Evolutionary conservation across 2,113 vertebrate species (phyloP), one percentile per base, ranked within the genome.

Genomic region (Mormoops blainvillei): DNA sequence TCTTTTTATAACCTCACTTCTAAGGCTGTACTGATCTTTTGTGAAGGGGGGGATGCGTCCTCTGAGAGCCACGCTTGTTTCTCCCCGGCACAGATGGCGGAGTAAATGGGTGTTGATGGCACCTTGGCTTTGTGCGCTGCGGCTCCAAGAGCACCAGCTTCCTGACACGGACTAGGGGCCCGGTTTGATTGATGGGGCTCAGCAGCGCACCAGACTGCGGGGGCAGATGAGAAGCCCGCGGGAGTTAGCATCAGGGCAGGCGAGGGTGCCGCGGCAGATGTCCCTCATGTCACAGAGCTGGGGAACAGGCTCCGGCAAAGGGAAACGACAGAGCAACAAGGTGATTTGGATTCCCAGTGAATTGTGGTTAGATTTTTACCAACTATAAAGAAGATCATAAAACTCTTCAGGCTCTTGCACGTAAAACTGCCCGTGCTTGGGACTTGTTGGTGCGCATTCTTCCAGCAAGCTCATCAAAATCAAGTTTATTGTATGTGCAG

Each of bases 231-330:
- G 85, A 80, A 48, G 22, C 95, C 95, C 82, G 4, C 3, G 78
- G 95, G 95, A 94, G 82, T 63, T 61, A 33, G 90, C 54, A 15
- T 43, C 95, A 81, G 88, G 12, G 82, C 63, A 73, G 45, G 65
- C 36, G 10, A 80, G 93, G 61, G 54, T 52, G 73, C 96, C 36
- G 3, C 56, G 56, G 95, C 93, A 97, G 85, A 95, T 94, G 96
- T 91, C 78, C 87, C 97, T 83, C 41, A n/a, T 28, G n/a, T 16
- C 26, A 61, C 78, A 73, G 68, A 52, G 24, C 6, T n/a, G 22
- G 38, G 45, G 28, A 54, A 41, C 19, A 31, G 77, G 45, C 19
- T n/a, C 87, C 2, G 4, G 90, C 41, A 89, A 61, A 94, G 41
- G 83, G 65, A 45, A 90, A 63, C 12, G 2, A 50, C 45, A 56